Conservation (phyloP, 2,888 invertebrate genomes). For the Lepidocyrtinus sp. region DNA sequence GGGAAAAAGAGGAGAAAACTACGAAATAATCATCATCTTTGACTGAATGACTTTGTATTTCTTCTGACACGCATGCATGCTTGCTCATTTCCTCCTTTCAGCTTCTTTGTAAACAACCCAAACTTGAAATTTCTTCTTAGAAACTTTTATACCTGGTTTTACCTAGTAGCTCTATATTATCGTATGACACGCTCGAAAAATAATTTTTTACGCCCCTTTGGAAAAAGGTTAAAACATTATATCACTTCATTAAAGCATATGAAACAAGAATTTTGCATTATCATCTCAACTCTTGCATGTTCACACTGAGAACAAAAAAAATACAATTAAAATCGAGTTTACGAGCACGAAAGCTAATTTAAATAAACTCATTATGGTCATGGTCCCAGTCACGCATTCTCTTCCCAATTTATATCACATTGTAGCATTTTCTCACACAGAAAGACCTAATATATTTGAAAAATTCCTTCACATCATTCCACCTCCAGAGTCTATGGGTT, state of each 20-base stretch:
- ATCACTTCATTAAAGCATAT: neutral
- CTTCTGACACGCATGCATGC: constrained; percentile 49
- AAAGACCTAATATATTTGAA: too few relatives aligned
- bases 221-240: neutral
- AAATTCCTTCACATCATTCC: too few relatives aligned
- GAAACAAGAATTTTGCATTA: neutral
- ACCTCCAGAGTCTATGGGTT: too few relatives aligned
- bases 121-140: too few relatives aligned
- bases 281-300: neutral
- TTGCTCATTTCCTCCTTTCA: constrained; percentile 31
- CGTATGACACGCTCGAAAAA: constrained; percentile 12
- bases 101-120: too few relatives aligned
- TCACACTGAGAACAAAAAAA: neutral
- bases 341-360: neutral
- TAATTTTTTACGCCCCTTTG: constrained; percentile 24
- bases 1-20: constrained; percentile 20
- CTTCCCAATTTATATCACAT: too few relatives aligned
- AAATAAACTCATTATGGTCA: neutral
- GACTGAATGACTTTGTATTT: constrained; percentile 53
- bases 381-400: neutral
- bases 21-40: constrained; percentile 53
- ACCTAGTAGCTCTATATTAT: neutral
- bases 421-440: too few relatives aligned
- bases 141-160: neutral
- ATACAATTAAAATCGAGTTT: neutral